Percentiles rank a stretch among this genome's conserved stretches.
Evolutionary conservation across 2,113 vertebrate genomes (phyloP).

Genomic region (Ciconia stormi): DNA sequence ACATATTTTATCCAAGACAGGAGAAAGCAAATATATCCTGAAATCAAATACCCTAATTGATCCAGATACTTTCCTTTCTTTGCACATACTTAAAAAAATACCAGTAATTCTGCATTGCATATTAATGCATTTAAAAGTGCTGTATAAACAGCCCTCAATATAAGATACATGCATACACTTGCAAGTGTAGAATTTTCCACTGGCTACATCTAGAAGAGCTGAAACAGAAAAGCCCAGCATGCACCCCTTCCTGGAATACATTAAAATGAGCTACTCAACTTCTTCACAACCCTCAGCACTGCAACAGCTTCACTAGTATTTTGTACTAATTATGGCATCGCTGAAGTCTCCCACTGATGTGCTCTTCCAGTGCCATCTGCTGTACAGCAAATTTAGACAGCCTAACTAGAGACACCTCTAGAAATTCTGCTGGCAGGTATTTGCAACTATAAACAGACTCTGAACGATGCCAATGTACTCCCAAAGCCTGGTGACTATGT

Average conservation of each 20-base stretch:
- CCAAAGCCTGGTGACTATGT: not conserved
- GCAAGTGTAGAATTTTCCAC: not conserved
- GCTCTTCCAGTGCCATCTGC: constrained; percentile 53
- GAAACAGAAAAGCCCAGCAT: not conserved
- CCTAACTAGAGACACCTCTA: not conserved
- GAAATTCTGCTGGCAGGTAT: not conserved
- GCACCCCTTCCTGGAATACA: not conserved
- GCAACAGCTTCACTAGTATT: not conserved
- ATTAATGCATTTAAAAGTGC: not conserved
- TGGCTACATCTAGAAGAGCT: not conserved
- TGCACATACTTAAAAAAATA: not conserved
- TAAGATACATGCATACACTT: not conserved
- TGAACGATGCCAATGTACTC: not conserved
- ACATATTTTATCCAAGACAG: not conserved
- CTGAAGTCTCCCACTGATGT: not conserved
- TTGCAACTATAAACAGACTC: not conserved
- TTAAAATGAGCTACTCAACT: not conserved
- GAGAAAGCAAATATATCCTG: not conserved
- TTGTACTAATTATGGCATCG: not conserved
- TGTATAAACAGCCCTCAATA: not conserved
- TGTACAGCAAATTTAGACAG: not conserved
- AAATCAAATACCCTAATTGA: not conserved
- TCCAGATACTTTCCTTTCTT: not conserved
- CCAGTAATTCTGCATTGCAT: not conserved
- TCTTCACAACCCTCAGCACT: not conserved